Conservation (phyloP, 2,113 vertebrate genomes). For the Bufo gargarizans region DNA sequence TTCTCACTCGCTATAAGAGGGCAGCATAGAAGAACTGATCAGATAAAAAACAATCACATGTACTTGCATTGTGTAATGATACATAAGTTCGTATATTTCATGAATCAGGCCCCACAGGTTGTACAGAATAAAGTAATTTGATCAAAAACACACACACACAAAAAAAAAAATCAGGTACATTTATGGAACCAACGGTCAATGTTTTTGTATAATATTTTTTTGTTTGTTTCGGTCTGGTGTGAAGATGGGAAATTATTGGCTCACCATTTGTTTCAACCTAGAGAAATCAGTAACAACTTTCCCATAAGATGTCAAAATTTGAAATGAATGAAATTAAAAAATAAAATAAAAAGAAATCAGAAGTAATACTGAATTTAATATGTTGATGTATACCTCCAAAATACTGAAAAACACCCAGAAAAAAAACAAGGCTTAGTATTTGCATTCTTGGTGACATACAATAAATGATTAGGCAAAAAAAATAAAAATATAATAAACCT, state of each 20-base stretch:
- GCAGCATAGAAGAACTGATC: not conserved
- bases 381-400: slow-evolving; percentile 82
- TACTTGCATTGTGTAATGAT: slow-evolving; percentile 10
- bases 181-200: slow-evolving; percentile 79
- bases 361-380: slow-evolving; percentile 87
- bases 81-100: slow-evolving; percentile 68
- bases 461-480: slow-evolving; percentile 83
- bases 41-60: not conserved
- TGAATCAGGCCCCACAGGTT: slow-evolving; percentile 80
- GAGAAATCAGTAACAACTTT: not conserved
- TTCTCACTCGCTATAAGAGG: not conserved
- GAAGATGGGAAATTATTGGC: slow-evolving; percentile 76
- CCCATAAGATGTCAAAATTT: not conserved
- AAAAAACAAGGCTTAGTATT: slow-evolving; percentile 75
- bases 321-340: slow-evolving; percentile 51
- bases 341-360: slow-evolving; percentile 63
- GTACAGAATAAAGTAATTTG: slow-evolving; percentile 71
- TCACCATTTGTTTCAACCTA: slow-evolving; percentile 64
- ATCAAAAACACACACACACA: slow-evolving; percentile 65
- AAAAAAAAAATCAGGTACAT: slow-evolving; percentile 58
- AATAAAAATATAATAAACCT: slow-evolving; percentile 74
- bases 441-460: slow-evolving; percentile 82
- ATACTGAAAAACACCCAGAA: slow-evolving; percentile 82
- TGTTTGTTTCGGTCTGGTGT: slow-evolving; percentile 73
- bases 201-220: slow-evolving; percentile 70